Evolutionary conservation across 2,888 invertebrate genomes (phyloP).

Genomic region (Yponomeuta sedellus): DNA sequence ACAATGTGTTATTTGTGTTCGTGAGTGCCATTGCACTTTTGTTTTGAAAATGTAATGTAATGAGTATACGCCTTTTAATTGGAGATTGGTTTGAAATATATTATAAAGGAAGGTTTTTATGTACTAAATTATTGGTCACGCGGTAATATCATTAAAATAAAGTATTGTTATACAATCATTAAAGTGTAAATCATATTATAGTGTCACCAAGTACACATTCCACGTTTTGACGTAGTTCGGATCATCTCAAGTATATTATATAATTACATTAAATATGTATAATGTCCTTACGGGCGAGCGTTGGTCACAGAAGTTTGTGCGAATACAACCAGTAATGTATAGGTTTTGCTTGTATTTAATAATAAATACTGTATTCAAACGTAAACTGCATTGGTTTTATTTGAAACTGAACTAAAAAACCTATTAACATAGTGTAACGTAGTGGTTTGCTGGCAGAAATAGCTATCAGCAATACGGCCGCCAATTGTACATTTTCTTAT

Average conservation of each 20-base stretch:
- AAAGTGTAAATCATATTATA: not conserved
- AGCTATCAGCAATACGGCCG: too few relatives aligned
- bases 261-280: slow-evolving; percentile 22
- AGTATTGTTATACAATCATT: not conserved
- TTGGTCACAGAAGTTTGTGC: slow-evolving; percentile 42
- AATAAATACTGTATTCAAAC: slow-evolving; percentile 40
- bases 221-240: slow-evolving; percentile 2
- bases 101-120: not conserved
- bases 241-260: slow-evolving; percentile 12
- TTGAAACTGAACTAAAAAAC: not conserved
- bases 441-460: too few relatives aligned
- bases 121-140: not conserved
- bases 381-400: not conserved
- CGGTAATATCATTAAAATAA: not conserved
- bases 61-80: not conserved
- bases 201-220: slow-evolving; percentile 1
- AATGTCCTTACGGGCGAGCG: slow-evolving; percentile 27
- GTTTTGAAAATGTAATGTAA: not conserved
- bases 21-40: not conserved
- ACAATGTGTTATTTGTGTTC: not conserved
- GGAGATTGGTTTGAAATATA: not conserved
- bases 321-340: slow-evolving; percentile 51
- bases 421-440: too few relatives aligned
- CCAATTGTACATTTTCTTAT: too few relatives aligned
- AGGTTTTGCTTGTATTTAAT: slow-evolving; percentile 48